Conservation (phyloP, 1,140 invertebrate species). For the Holotrichia oblita region DNA sequence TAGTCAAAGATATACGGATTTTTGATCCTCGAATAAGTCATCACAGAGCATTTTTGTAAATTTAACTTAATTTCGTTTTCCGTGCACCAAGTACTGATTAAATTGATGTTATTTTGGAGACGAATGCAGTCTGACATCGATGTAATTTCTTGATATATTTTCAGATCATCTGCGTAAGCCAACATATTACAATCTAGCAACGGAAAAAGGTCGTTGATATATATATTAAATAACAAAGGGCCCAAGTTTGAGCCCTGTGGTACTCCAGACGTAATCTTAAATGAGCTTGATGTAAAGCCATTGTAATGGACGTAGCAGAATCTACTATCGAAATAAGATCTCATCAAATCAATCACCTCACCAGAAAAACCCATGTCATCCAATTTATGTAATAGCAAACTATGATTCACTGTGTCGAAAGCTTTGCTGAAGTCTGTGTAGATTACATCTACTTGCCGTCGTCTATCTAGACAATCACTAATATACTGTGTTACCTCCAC, state of each 20-base stretch:
- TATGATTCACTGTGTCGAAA: not conserved
- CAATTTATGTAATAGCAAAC: not conserved
- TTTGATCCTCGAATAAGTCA: no score
- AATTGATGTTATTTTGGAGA: not conserved
- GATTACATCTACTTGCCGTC: not conserved
- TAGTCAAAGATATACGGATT: no score
- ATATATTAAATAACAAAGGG: slow-evolving; percentile 5
- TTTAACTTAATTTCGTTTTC: not conserved
- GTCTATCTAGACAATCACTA: not conserved
- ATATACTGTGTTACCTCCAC: not conserved
- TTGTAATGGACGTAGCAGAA: not conserved
- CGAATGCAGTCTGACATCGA: not conserved
- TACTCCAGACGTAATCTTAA: not conserved
- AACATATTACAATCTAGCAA: not conserved
- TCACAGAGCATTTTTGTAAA: not conserved
- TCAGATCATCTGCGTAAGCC: not conserved
- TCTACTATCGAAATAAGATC: not conserved
- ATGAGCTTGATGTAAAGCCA: not conserved
- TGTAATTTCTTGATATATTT: not conserved
- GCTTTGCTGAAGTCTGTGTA: not conserved
- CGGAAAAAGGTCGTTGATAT: slow-evolving; percentile 9
- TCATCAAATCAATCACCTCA: not conserved
- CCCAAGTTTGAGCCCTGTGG: slow-evolving; percentile 17
- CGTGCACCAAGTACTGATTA: not conserved
- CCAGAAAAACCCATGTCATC: not conserved